phyloP scores from a whole-genome alignment of 2,113 vertebrate genomes.

The Triplophysa rosa region DNA sequence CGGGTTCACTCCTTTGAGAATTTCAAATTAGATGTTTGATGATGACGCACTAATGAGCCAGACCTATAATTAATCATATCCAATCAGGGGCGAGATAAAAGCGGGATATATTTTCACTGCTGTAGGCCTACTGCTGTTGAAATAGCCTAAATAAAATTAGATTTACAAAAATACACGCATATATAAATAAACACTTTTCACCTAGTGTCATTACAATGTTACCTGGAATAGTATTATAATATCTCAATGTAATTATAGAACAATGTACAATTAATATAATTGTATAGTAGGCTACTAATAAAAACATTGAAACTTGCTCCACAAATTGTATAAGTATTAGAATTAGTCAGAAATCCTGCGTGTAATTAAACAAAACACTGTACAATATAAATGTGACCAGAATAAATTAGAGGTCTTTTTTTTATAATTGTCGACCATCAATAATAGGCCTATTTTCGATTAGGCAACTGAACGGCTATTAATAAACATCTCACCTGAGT shows the following conservation, averaged over 20 bases:
- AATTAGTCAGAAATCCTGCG: not conserved
- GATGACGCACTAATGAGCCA: conserved; percentile 40
- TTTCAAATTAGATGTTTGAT: conserved; percentile 42
- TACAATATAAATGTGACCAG: not conserved
- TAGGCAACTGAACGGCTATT: not conserved
- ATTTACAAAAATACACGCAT: not conserved
- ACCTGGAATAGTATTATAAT: not conserved
- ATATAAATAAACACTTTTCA: not conserved
- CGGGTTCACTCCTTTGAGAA: conserved; percentile 30
- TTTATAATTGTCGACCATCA: too few species aligned
- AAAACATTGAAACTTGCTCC: not conserved
- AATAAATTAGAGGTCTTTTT: not conserved
- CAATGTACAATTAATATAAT: not conserved
- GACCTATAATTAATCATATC: conserved; percentile 37
- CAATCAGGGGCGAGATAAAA: not conserved
- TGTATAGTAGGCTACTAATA: not conserved
- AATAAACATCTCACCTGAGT: conserved; percentile 82
- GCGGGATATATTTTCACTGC: not conserved
- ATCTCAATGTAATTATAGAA: not conserved
- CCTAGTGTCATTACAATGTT: too few species aligned
- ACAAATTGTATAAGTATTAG: not conserved
- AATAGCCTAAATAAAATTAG: not conserved
- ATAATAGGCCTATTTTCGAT: not conserved
- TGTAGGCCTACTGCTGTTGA: not conserved
- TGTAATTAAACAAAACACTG: not conserved